Evolutionary conservation across 1,140 invertebrate species (phyloP).

Genomic region (Trissolcus basalis): DNA sequence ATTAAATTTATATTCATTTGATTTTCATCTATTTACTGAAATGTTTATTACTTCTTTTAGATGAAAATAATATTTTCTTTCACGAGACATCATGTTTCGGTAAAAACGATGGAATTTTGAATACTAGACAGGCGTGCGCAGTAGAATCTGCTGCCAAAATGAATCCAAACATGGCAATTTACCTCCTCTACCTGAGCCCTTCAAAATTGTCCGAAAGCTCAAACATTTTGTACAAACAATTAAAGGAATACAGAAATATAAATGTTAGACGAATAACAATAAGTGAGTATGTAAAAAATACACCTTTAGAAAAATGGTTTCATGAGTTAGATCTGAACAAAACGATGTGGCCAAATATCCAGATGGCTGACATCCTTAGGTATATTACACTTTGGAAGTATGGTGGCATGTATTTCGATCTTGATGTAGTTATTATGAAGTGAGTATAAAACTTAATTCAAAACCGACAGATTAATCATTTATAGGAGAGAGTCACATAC

Average conservation of each 20-base stretch:
- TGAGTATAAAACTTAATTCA: no score
- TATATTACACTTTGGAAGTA: constrained; percentile 26
- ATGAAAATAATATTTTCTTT: constrained; percentile 78
- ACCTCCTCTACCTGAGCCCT: constrained; percentile 10
- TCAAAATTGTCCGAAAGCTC: constrained; percentile 1
- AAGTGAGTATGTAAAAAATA: constrained; percentile 11
- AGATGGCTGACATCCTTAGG: constrained; percentile 31
- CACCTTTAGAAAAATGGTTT: constrained; percentile 74
- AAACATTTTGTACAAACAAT: constrained; percentile 1
- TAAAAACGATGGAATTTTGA: constrained; percentile 64
- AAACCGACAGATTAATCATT: no score
- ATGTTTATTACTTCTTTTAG: no score
- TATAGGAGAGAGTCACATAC: no score
- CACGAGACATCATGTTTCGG: constrained; percentile 77
- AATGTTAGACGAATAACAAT: constrained; percentile 6
- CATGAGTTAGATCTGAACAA: constrained; percentile 2
- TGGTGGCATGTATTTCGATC: constrained; percentile 30
- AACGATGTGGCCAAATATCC: constrained; percentile 5
- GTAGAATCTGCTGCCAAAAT: constrained; percentile 76
- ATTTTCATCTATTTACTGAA: no score
- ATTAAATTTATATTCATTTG: no score
- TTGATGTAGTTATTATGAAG: constrained; percentile 25
- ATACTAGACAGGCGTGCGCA: constrained; percentile 79
- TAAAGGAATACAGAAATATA: constrained; percentile 19
- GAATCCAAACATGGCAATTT: not conserved